These are phyloP conservation scores for Amphimedon queenslandica DNA, from an alignment of 37 sponge, comb jelly and placozoan species.

Conservation along the genomic window DNA sequence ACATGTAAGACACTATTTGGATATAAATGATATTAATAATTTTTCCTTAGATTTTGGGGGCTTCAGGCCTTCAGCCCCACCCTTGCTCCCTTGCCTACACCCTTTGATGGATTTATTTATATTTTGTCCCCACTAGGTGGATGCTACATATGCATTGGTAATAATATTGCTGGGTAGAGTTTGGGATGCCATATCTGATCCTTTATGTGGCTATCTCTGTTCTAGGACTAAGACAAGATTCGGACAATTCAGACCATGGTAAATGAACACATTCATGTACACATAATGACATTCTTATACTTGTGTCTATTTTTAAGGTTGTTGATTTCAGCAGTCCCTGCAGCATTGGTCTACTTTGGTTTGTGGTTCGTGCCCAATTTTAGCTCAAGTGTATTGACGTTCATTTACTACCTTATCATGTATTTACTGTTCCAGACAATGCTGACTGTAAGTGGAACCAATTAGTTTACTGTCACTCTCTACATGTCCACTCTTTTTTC, in stretches of 20 bases:
- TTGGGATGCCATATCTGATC: slow-evolving; percentile 92
- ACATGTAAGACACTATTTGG: too few relatives aligned
- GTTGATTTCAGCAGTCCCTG: slow-evolving; percentile 40
- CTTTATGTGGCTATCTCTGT: slow-evolving; percentile 75
- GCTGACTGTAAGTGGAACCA: slow-evolving; percentile 58
- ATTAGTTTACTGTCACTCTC: not conserved
- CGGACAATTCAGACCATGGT: slow-evolving; percentile 83
- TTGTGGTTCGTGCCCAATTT: slow-evolving; percentile 68
- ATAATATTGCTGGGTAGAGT: slow-evolving; percentile 80
- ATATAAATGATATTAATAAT: too few relatives aligned
- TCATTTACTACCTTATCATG: slow-evolving; percentile 57
- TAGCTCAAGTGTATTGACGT: not conserved
- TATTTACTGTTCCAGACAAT: slow-evolving; percentile 61
- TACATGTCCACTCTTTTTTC: not conserved
- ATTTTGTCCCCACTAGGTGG: slow-evolving; percentile 59
- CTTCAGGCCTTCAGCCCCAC: too few relatives aligned
- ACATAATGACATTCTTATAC: too few relatives aligned
- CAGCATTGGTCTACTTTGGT: slow-evolving; percentile 38
- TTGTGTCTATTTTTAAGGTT: slow-evolving; percentile 38
- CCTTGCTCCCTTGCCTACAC: too few relatives aligned
- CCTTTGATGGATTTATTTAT: too few relatives aligned
- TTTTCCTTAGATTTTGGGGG: too few relatives aligned
- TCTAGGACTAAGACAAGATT: slow-evolving; percentile 52
- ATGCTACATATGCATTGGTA: slow-evolving; percentile 67
- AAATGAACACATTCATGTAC: too few relatives aligned